phyloP scores from a whole-genome alignment of 2,888 invertebrate genomes.

The Epistrophella euchroma region DNA sequence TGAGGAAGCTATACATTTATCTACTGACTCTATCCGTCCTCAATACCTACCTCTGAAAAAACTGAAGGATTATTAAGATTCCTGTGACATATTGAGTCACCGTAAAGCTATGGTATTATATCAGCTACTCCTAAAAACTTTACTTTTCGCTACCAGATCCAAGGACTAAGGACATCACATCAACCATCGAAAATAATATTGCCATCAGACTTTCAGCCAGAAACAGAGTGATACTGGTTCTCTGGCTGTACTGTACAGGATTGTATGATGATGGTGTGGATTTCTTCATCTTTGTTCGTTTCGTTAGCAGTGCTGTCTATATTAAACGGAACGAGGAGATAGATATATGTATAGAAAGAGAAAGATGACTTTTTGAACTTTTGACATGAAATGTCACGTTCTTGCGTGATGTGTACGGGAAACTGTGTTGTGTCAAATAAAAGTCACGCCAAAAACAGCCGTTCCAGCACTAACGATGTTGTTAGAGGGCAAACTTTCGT shows the following conservation, averaged over 20 bases:
- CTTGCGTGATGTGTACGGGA: constrained; percentile 61
- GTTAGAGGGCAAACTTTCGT: constrained; percentile 71
- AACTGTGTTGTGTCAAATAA: constrained; percentile 44
- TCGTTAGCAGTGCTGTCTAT: too few species aligned
- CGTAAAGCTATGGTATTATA: neutral
- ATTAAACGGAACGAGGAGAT: neutral
- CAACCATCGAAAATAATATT: constrained; percentile 26
- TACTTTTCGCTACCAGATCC: constrained; percentile 19
- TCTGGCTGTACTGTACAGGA: neutral
- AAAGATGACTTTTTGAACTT: constrained; percentile 71
- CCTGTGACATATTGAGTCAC: constrained; percentile 42
- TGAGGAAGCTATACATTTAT: neutral
- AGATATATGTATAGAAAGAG: neutral
- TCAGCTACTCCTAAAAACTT: constrained; percentile 32
- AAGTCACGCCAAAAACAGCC: constrained; percentile 65
- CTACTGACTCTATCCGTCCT: neutral
- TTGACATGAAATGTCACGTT: constrained; percentile 73
- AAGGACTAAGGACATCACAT: constrained; percentile 28
- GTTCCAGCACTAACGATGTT: constrained; percentile 71
- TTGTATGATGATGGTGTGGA: neutral
- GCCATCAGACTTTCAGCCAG: constrained; percentile 5
- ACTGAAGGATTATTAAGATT: constrained; percentile 53
- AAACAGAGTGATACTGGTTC: neutral
- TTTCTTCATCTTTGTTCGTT: constrained; percentile 20
- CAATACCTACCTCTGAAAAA: neutral